Base-by-base conservation (phyloP, 2,888 invertebrate genomes). In the Melitaea athalia region DNA sequence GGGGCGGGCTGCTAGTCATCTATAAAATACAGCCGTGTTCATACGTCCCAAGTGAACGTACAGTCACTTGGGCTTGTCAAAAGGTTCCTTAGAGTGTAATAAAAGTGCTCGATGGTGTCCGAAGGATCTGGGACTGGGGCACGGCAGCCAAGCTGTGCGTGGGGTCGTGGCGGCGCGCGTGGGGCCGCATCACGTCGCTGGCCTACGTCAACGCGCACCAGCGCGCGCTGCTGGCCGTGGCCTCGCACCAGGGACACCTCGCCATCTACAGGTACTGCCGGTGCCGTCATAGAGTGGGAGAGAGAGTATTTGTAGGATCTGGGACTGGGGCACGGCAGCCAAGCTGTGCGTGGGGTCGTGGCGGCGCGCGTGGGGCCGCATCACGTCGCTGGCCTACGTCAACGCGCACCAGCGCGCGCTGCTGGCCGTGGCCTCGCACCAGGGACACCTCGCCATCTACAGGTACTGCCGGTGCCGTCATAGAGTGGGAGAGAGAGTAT, bases 171-270 rank as follows among this genome's bases (percentile, higher is more conserved):
- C 94, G 92, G 79, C 93, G 86, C 72, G 78, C 75, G 79, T 87
- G 77, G 73, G 94, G 95, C 14, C 95, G 96, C 74, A 95, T 99
- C 67, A 96, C 97, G 7, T 94, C 97, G 64, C 92, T 98, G 70
- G 96, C 98, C 79, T 97, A 97, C 91, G 91, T 98, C 50, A 98
- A 99, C 90, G 95, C 96, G 60, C 98, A 98, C 84, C 96, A 97
- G 81, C 93, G 95, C 62, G 94, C 96, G 31, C 92, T 98, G 76
- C 89, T 97, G 59, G 94, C 96, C 91, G 95, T 95, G 57, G 97
- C 95, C 38, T 94, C 96, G 63, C 96, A 97, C 85, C 95, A 96
- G 82, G 98, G 98, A 49, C 94, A 95, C 68, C 93, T 97, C 38
- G 94, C 95, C 80, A 84, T 98, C 33, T 97, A 96, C 93, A 69